Evolutionary conservation across 2,797 vertebrate genomes (phyloP).

Genomic region (Labroides dimidiatus): DNA sequence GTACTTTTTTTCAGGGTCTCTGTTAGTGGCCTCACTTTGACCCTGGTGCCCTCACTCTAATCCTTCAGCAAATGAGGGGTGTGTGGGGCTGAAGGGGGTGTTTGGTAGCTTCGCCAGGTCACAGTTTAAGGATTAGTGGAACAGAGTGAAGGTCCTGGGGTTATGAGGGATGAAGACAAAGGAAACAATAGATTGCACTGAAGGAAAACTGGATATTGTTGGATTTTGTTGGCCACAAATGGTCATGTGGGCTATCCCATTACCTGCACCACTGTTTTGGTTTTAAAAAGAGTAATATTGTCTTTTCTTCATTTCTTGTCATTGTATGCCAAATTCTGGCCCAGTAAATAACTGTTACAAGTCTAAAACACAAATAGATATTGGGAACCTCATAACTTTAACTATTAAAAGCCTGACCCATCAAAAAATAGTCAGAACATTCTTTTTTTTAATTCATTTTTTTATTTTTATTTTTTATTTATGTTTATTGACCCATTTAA

Average conservation of each 20-base stretch:
- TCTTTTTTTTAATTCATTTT: no score
- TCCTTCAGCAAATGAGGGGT: constrained; percentile 84
- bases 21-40: constrained; percentile 70
- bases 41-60: constrained; percentile 82
- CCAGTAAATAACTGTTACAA: neutral
- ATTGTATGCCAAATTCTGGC: constrained; percentile 3
- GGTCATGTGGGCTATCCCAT: constrained; percentile 28
- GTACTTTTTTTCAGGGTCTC: constrained; percentile 69
- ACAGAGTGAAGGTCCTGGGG: constrained; percentile 66
- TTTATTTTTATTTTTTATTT: no score
- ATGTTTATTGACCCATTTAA: no score
- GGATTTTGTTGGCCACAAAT: constrained; percentile 42
- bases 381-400: constrained; percentile 1
- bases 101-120: constrained; percentile 65
- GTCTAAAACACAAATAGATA: neutral
- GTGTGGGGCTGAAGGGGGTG: constrained; percentile 64
- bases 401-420: no score
- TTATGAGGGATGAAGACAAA: constrained; percentile 61
- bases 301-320: constrained; percentile 9
- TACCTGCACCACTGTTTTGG: constrained; percentile 26
- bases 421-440: no score
- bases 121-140: constrained; percentile 76
- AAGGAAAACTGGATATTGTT: constrained; percentile 51
- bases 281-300: neutral
- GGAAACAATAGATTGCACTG: constrained; percentile 62